Conservation (phyloP, 2,113 vertebrate genomes). For the Antennarius striatus region DNA sequence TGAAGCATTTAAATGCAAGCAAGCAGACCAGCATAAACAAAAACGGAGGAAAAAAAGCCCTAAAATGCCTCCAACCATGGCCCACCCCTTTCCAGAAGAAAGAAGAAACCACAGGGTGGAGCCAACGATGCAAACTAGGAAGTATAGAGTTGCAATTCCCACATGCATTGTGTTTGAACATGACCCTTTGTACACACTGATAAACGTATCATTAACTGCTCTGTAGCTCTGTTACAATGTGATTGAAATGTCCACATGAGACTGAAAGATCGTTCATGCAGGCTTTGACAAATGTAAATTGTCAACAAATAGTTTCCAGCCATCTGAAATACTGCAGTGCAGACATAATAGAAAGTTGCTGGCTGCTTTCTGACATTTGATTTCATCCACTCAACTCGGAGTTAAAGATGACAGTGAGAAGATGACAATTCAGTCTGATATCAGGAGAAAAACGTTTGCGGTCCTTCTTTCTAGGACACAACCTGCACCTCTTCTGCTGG, state of each 20-base stretch:
- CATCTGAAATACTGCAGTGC: background rate
- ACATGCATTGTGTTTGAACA: conserved; percentile 2
- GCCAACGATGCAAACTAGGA: conserved; percentile 4
- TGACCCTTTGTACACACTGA: too few relatives aligned
- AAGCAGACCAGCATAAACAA: background rate
- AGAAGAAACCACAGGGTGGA: conserved; percentile 30
- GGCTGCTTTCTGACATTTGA: too few relatives aligned
- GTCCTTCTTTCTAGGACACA: too few relatives aligned
- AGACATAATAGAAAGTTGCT: background rate
- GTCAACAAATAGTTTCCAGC: too few relatives aligned
- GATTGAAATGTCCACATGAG: too few relatives aligned
- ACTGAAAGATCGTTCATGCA: too few relatives aligned
- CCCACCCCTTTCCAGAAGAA: background rate
- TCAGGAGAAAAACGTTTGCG: too few relatives aligned
- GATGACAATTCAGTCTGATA: background rate
- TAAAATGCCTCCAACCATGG: background rate
- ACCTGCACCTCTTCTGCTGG: too few relatives aligned
- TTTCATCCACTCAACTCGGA: too few relatives aligned
- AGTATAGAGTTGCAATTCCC: conserved; percentile 25
- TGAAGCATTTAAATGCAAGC: background rate
- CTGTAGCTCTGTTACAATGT: too few relatives aligned
- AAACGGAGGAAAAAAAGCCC: too few relatives aligned
- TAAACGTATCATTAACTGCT: too few relatives aligned
- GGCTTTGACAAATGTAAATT: background rate
- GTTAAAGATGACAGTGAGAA: background rate